Percentiles rank a stretch among this genome's conserved stretches.
Conservation (phyloP, 1,140 invertebrate species). For the Pseudomyrmex flavicornis region DNA sequence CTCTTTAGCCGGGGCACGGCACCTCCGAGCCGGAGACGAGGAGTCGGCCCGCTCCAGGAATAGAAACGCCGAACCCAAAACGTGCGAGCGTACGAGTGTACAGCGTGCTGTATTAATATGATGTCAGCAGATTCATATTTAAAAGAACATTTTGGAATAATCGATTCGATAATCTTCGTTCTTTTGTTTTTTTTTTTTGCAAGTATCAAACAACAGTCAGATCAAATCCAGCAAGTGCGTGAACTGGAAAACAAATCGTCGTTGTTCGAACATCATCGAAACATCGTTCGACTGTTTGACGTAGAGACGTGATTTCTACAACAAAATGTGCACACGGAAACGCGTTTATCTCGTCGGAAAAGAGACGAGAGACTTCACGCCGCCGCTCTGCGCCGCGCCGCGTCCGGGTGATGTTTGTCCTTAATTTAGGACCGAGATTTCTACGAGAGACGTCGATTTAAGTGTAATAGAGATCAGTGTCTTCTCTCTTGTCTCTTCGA, state of each 20-base stretch:
- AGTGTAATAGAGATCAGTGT: constrained; percentile 32
- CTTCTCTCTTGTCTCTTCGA: not conserved
- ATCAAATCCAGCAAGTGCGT: too few species aligned
- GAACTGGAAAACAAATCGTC: too few species aligned
- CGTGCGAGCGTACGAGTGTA: constrained; percentile 66
- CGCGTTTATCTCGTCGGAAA: constrained; percentile 58
- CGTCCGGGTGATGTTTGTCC: constrained; percentile 2
- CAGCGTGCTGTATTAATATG: not conserved
- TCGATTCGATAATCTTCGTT: too few species aligned
- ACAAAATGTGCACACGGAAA: not conserved
- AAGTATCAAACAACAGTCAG: too few species aligned
- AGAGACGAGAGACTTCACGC: not conserved
- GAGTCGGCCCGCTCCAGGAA: constrained; percentile 83
- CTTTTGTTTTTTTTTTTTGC: too few species aligned
- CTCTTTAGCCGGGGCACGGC: constrained; percentile 67
- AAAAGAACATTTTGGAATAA: too few species aligned
- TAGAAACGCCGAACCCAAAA: constrained; percentile 82
- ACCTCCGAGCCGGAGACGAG: constrained; percentile 77
- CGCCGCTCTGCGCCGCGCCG: not conserved
- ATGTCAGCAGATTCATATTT: too few species aligned
- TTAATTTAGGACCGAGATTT: constrained; percentile 55
- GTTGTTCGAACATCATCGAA: too few species aligned
- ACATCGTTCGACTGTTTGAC: too few species aligned
- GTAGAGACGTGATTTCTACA: too few species aligned
- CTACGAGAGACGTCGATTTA: constrained; percentile 16